These are phyloP conservation scores for Oenanthe oenanthe DNA, from an alignment of 2,113 vertebrate genomes.

Conservation along the genomic window DNA sequence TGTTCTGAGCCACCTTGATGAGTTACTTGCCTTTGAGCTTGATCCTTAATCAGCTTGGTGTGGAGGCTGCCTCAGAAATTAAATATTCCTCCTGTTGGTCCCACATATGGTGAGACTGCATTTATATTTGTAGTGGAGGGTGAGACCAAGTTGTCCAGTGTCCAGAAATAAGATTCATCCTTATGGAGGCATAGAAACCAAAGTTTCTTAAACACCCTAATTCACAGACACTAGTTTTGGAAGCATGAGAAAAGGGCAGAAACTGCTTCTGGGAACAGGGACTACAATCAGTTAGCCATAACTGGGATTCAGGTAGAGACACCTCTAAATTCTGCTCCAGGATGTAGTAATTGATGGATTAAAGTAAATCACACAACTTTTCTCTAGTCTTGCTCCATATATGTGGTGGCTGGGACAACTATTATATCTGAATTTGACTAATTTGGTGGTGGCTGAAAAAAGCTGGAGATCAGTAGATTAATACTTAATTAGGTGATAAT, in stretches of 20 bases:
- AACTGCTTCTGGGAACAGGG: background rate
- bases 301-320: background rate
- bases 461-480: background rate
- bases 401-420: background rate
- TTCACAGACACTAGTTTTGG: background rate
- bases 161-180: background rate
- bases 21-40: slow-evolving; percentile 26
- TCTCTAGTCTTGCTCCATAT: background rate
- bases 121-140: background rate
- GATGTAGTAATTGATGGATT: background rate
- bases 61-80: slow-evolving; percentile 9
- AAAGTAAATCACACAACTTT: background rate
- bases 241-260: background rate
- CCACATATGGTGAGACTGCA: background rate
- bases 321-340: background rate
- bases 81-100: background rate
- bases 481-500: background rate
- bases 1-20: slow-evolving; percentile 24
- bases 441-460: background rate
- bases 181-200: background rate
- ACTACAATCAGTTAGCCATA: background rate
- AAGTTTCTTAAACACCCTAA: background rate
- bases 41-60: background rate
- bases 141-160: background rate
- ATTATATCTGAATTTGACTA: background rate